Evolutionary conservation across 2,888 invertebrate species (phyloP).

Genomic region (Beris morrisii): DNA sequence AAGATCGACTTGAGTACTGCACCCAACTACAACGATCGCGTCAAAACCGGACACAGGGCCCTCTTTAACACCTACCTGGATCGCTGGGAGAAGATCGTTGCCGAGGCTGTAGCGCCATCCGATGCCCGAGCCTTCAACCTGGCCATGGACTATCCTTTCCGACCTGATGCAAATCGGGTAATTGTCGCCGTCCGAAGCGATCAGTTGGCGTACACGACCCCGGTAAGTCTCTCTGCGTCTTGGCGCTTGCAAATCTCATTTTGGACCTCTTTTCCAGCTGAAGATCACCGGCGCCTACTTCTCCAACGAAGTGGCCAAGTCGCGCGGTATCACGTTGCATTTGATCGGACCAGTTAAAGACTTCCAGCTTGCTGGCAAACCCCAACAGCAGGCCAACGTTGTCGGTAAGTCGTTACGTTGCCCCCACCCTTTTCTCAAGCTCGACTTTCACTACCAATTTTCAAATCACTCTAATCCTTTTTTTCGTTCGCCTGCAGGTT

Average conservation of each 20-base stretch:
- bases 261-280: conserved; percentile 42
- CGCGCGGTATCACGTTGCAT: conserved; percentile 64
- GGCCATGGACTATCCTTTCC: conserved; percentile 70
- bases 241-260: neutral
- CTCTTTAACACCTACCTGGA: conserved; percentile 45
- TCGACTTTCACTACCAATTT: neutral
- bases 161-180: conserved; percentile 74
- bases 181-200: conserved; percentile 68
- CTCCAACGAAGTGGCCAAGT: conserved; percentile 54
- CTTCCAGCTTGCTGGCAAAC: conserved; percentile 58
- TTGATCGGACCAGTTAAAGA: conserved; percentile 63
- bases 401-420: conserved; percentile 48
- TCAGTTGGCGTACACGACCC: conserved; percentile 61
- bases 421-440: neutral
- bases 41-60: conserved; percentile 43
- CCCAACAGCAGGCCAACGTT: conserved; percentile 40
- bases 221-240: conserved; percentile 57
- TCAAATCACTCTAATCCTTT: neutral
- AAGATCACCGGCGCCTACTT: conserved; percentile 47
- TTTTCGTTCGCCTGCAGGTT: conserved; percentile 54
- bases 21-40: conserved; percentile 42
- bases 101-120: conserved; percentile 49
- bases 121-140: conserved; percentile 66
- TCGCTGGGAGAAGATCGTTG: conserved; percentile 45
- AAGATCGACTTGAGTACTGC: conserved; percentile 52